These are phyloP conservation scores for Conops quadrifasciatus DNA, from an alignment of 2,888 invertebrate species.

Conservation along the genomic window DNA sequence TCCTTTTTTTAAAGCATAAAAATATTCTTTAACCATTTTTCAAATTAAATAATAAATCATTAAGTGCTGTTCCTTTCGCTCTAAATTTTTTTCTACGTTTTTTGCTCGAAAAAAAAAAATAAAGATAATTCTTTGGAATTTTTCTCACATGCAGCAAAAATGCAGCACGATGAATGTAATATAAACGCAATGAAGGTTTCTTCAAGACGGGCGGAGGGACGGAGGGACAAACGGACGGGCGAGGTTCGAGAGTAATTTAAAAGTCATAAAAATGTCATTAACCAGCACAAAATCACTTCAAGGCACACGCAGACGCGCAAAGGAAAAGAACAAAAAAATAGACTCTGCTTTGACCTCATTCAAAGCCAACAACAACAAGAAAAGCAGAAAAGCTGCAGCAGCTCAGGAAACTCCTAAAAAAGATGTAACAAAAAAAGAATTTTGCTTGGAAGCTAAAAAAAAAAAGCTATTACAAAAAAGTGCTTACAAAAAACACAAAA, in stretches of 20 bases:
- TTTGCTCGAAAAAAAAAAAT: neutral
- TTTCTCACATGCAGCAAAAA: constrained; percentile 5
- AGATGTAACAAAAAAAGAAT: neutral
- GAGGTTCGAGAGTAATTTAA: neutral
- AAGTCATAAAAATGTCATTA: constrained; percentile 33
- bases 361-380: neutral
- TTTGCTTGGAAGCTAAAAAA: neutral
- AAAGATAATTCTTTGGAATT: neutral
- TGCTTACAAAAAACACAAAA: neutral
- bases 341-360: constrained; percentile 6
- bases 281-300: neutral
- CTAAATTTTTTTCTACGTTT: constrained; percentile 6
- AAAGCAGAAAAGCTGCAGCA: constrained; percentile 1
- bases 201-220: neutral
- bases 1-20: no score
- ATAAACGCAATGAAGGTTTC: neutral
- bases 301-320: neutral
- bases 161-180: neutral
- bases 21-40: no score
- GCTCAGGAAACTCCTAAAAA: neutral
- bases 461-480: neutral
- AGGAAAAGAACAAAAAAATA: neutral
- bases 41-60: no score
- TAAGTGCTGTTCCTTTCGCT: no score
- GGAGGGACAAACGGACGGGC: neutral